Conservation (phyloP, 2,797 vertebrate species). For the Tiaroga cobitis region DNA sequence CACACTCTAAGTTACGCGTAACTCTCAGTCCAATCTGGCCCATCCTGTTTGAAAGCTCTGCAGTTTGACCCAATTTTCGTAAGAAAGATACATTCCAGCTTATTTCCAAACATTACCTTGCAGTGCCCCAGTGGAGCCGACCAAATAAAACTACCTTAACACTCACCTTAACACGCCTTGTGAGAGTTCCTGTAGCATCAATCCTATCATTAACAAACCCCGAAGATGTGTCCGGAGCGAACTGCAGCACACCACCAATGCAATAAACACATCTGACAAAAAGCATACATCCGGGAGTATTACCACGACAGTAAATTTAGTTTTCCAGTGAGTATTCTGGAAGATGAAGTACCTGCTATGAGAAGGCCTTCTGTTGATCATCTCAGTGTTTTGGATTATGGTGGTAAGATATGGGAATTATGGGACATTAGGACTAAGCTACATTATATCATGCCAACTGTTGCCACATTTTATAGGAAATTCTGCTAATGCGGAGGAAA, state of each 20-base stretch:
- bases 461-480: neutral
- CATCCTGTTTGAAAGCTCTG: neutral
- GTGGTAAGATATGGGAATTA: neutral
- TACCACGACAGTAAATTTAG: neutral
- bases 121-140: neutral
- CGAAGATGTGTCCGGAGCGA: neutral
- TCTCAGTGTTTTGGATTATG: neutral
- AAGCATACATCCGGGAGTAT: neutral
- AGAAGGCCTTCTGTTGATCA: neutral
- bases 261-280: slow-evolving; percentile 5
- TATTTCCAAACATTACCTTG: slow-evolving; percentile 27
- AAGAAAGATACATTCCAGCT: neutral
- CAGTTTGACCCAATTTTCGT: slow-evolving; percentile 20
- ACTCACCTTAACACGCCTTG: neutral
- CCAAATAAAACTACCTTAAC: slow-evolving; percentile 8
- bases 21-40: neutral
- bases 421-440: neutral
- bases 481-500: too few relatives aligned
- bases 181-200: slow-evolving; percentile 2
- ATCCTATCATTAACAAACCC: neutral
- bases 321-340: neutral
- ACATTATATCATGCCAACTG: neutral
- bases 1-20: neutral
- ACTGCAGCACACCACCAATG: neutral
- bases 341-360: neutral